A percentile compares a stretch with the other conserved stretches of the same genome.
These are phyloP conservation scores for Mesembrinibis cayennensis DNA, from an alignment of 2,113 vertebrate genomes.

Conservation along the genomic window DNA sequence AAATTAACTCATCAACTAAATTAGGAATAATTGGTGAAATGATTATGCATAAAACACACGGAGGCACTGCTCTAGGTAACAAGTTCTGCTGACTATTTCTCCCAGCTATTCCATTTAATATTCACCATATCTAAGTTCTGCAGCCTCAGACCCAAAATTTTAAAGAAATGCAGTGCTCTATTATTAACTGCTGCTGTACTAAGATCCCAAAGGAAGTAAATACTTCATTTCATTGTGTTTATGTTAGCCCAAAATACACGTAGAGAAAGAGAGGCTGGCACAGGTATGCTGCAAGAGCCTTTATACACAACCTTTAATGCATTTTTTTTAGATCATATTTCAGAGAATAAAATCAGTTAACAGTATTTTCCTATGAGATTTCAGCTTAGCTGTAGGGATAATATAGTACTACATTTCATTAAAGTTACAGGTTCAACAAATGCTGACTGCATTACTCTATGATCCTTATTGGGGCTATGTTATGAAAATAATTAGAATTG, in stretches of 20 bases:
- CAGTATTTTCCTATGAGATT: conserved; percentile 44
- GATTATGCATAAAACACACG: background rate
- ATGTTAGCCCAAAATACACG: background rate
- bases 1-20: conserved; percentile 7
- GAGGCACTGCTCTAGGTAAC: conserved; percentile 23
- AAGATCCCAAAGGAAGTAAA: conserved; percentile 57
- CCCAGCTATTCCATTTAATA: conserved; percentile 52
- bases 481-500: conserved; percentile 41
- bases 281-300: conserved; percentile 4
- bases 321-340: conserved; percentile 22
- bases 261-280: background rate
- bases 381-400: conserved; percentile 50
- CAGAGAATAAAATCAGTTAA: conserved; percentile 44
- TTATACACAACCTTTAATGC: background rate
- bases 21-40: conserved; percentile 40
- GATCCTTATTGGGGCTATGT: background rate
- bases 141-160: conserved; percentile 39
- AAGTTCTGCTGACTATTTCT: conserved; percentile 38
- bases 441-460: background rate
- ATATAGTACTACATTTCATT: conserved; percentile 44
- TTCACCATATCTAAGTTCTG: conserved; percentile 34
- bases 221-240: conserved; percentile 54
- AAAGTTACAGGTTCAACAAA: conserved; percentile 58
- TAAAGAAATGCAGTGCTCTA: conserved; percentile 34
- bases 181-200: conserved; percentile 44